Base-by-base conservation (phyloP, 2,113 vertebrate genomes). In the Labrus mixtus region DNA sequence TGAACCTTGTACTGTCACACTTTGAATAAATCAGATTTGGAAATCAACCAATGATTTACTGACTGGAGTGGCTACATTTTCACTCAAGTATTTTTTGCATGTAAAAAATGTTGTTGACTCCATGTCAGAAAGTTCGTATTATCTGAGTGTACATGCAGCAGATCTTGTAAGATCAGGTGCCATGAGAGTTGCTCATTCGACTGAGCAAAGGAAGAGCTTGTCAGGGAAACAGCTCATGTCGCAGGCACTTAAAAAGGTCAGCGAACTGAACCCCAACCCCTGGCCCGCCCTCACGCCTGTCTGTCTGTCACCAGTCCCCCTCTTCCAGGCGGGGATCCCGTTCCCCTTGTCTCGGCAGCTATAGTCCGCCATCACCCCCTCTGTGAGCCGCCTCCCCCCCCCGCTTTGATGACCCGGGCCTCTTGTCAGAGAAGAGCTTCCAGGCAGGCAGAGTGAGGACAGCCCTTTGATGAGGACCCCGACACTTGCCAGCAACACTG, bases 191-290 rank as follows among this genome's bases (percentile, higher is more conserved):
- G 76, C 65, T 82, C 73, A 16, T 79, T 77, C 88, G 90, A 91
- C 91, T 92, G 86, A 88, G 86, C 85, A 87, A 90, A 93, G 91
- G 91, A 91, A 93, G 84, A 84, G 83, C 90, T 86, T 87, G 92
- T 93, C 88, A 93, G 87, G 87, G 91, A 94, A 94, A 93, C 92
- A 79, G 87, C 64, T 85, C 61, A 54, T 93, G 88, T 92, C 87
- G 58, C 74, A 68, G 78, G 80, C 76, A 79, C 90, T 92, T 88
- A 87, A 93, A 51, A 92, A 91, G 91, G 88, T 93, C 91, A 93
- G 69, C 70, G 25, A 75, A 77, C 71, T 90, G 84, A 90, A 87
- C 73, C 73, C 67, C 79, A 64, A 87, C 65, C 84, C 81, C 74
- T 78, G 65, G 65, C 33, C 81, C 57, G 22, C 83, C 89, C 87